A percentile compares a stretch with the other conserved stretches of the same genome.
These are phyloP conservation scores for Euphysa ruthae DNA, from an alignment of 30 jellyfish, hydroid and myxozoan species.

Conservation along the genomic window DNA sequence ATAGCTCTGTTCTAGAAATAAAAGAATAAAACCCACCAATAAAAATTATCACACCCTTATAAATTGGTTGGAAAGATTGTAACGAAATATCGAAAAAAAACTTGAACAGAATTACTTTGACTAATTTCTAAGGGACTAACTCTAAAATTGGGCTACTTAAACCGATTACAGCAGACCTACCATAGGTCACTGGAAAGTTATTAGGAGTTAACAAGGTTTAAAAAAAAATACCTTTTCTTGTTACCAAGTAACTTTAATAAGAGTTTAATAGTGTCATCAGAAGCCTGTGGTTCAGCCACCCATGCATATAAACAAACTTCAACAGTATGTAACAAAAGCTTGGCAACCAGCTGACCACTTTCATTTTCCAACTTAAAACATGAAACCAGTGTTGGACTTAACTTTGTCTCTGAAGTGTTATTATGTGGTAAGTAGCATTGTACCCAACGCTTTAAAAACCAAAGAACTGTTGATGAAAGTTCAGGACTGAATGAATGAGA, in stretches of 20 bases:
- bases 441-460: conserved; percentile 62
- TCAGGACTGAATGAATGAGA: conserved; percentile 67
- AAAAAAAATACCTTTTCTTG: conserved; percentile 26
- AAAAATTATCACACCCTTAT: too few species aligned
- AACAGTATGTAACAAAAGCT: conserved; percentile 33
- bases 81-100: too few species aligned
- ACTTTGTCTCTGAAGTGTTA: conserved; percentile 8
- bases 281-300: conserved; percentile 74
- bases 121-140: too few species aligned
- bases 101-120: too few species aligned
- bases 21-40: too few species aligned
- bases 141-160: too few species aligned
- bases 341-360: conserved; percentile 42
- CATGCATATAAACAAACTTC: conserved; percentile 38
- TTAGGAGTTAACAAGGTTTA: too few species aligned
- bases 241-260: conserved; percentile 31
- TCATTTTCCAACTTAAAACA: conserved; percentile 37
- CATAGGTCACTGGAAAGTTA: too few species aligned
- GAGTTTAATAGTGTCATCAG: conserved; percentile 59
- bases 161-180: too few species aligned
- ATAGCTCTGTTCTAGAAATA: conserved; percentile 40
- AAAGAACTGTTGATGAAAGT: conserved; percentile 54
- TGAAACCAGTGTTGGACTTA: conserved; percentile 25
- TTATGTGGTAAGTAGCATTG: conserved; percentile 37
- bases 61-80: too few species aligned